Evolutionary conservation across 2,888 invertebrate species (phyloP).

Genomic region (Ophioninae sp.): DNA sequence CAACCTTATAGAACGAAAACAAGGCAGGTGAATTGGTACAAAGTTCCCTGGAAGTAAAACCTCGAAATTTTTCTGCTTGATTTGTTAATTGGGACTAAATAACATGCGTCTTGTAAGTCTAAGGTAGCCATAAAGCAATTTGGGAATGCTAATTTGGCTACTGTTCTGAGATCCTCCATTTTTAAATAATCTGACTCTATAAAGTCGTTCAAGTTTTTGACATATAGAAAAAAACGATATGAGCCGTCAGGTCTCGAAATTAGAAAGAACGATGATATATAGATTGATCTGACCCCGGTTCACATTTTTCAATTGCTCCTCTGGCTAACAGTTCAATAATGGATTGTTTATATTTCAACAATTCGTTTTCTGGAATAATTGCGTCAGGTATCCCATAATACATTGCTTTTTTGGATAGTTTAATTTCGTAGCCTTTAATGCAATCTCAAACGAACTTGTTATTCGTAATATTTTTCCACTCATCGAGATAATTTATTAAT

Average conservation of each 20-base stretch:
- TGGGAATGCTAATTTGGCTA: slow-evolving; percentile 35
- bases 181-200: slow-evolving; percentile 54
- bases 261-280: slow-evolving; percentile 57
- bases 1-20: too few species aligned
- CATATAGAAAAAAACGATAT: slow-evolving; percentile 50
- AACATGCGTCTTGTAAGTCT: too few species aligned
- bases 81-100: too few species aligned
- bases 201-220: slow-evolving; percentile 52
- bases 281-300: slow-evolving; percentile 50
- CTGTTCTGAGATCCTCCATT: slow-evolving; percentile 56
- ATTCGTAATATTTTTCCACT: slow-evolving; percentile 46
- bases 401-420: slow-evolving; percentile 2
- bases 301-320: slow-evolving; percentile 43
- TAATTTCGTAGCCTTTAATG: slow-evolving; percentile 45
- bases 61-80: too few species aligned
- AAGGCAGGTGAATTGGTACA: too few species aligned
- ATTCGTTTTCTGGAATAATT: slow-evolving; percentile 3
- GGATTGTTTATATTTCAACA: slow-evolving; percentile 28
- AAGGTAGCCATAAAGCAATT: slow-evolving; percentile 29
- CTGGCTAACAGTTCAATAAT: slow-evolving; percentile 40
- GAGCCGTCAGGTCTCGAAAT: not conserved
- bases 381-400: not conserved
- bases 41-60: too few species aligned
- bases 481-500: slow-evolving; percentile 15
- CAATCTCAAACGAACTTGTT: slow-evolving; percentile 42